A percentile compares a stretch with the other conserved stretches of the same genome.
These are phyloP conservation scores for Apis dorsata DNA, from an alignment of 1,140 invertebrate genomes.

Conservation along the genomic window DNA sequence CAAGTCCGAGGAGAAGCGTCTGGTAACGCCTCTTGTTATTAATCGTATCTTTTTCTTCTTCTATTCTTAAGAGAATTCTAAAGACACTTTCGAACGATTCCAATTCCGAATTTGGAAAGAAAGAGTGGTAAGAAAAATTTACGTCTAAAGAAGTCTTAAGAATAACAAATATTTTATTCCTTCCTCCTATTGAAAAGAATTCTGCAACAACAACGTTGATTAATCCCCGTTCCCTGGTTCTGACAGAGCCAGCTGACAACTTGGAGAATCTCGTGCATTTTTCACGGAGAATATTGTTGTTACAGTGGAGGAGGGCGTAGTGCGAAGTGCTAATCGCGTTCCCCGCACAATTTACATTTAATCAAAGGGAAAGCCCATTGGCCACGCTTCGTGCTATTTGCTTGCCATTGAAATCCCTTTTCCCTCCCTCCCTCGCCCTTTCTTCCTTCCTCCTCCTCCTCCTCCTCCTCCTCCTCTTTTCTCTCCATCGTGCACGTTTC, in stretches of 20 bases:
- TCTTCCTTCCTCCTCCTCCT: constrained; percentile 6
- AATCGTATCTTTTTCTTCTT: constrained; percentile 40
- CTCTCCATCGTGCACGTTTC: background rate
- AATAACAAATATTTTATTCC: too few relatives aligned
- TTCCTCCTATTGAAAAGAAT: too few relatives aligned
- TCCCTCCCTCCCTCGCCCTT: constrained; percentile 6
- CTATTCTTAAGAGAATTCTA: constrained; percentile 7
- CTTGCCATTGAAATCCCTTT: constrained; percentile 78
- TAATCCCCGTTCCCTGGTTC: too few relatives aligned
- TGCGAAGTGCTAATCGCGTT: constrained; percentile 76
- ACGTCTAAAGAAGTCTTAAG: too few relatives aligned
- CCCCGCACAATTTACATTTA: constrained; percentile 79
- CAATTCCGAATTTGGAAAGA: too few relatives aligned
- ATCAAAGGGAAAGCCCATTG: constrained; percentile 79
- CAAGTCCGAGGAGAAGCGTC: constrained; percentile 38
- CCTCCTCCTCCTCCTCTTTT: constrained; percentile 21
- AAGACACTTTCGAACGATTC: too few relatives aligned
- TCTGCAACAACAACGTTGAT: too few relatives aligned
- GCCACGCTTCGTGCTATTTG: constrained; percentile 76
- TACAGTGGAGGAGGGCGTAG: constrained; percentile 47
- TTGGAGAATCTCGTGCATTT: too few relatives aligned
- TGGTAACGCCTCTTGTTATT: constrained; percentile 34
- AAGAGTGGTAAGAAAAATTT: too few relatives aligned
- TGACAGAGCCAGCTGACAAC: too few relatives aligned
- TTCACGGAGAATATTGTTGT: too few relatives aligned